phyloP scores from a whole-genome alignment of 2,113 vertebrate genomes.

The Lamprotornis superbus region DNA sequence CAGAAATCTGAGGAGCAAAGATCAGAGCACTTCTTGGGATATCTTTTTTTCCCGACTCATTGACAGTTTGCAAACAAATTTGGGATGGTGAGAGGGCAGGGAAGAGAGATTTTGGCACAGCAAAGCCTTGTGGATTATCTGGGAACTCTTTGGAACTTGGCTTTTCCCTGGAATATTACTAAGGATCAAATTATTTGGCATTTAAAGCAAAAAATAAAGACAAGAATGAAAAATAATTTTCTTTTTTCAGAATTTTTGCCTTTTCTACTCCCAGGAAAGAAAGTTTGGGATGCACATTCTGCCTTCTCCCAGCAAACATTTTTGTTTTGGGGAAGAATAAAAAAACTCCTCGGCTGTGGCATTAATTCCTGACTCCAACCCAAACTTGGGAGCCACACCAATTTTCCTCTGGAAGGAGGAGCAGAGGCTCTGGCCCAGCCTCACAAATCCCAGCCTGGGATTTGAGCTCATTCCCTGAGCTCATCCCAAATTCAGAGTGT shows the following conservation, averaged over 20 bases:
- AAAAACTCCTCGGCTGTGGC: background rate
- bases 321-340: background rate
- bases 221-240: background rate
- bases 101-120: background rate
- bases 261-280: background rate
- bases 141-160: background rate
- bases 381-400: background rate
- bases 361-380: background rate
- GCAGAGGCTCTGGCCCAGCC: background rate
- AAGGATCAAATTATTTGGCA: background rate
- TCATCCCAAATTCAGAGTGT: background rate
- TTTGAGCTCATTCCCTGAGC: background rate
- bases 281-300: background rate
- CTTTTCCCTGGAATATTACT: background rate
- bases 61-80: background rate
- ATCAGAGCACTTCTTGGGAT: background rate
- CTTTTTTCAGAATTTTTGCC: background rate
- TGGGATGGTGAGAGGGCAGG: background rate
- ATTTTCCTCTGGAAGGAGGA: background rate
- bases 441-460: background rate
- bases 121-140: background rate
- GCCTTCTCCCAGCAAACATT: background rate
- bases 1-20: background rate
- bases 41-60: background rate
- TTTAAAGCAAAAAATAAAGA: background rate